phyloP scores from a whole-genome alignment of 2,797 vertebrate genomes.

The Antrozous pallidus region DNA sequence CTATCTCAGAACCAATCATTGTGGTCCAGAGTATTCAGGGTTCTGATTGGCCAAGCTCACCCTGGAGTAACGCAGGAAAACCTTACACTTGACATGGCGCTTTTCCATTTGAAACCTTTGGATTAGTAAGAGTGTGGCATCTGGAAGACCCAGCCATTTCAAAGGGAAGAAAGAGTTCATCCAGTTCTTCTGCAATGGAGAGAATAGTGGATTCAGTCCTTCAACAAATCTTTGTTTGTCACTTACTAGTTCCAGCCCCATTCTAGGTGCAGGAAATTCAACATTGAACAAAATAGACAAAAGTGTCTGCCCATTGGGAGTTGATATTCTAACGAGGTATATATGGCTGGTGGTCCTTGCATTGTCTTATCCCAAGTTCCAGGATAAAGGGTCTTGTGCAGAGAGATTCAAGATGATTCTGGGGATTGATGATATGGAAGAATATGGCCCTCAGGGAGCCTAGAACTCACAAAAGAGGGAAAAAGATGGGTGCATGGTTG shows the following conservation, averaged over 20 bases:
- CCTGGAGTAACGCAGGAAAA: neutral
- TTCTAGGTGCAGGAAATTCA: neutral
- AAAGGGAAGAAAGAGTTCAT: neutral
- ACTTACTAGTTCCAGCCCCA: neutral
- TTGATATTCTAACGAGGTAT: neutral
- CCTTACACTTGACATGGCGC: neutral
- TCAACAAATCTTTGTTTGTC: neutral
- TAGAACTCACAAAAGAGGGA: neutral
- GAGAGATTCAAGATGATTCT: neutral
- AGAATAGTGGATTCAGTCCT: neutral
- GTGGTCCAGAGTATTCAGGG: neutral
- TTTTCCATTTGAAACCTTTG: neutral
- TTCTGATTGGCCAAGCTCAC: neutral
- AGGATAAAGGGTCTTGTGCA: neutral
- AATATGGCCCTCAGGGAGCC: neutral
- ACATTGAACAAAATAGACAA: neutral
- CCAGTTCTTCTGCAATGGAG: neutral
- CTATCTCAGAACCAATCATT: neutral
- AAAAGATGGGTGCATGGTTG: neutral
- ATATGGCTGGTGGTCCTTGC: no score
- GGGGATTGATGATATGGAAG: neutral
- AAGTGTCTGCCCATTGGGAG: neutral
- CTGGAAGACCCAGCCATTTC: neutral
- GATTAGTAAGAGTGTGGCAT: neutral
- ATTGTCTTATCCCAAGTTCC: neutral